Percentiles rank a stretch among this genome's conserved stretches.
phyloP scores from a whole-genome alignment of 2,888 invertebrate genomes.

The Caenorhabditis japonica region DNA sequence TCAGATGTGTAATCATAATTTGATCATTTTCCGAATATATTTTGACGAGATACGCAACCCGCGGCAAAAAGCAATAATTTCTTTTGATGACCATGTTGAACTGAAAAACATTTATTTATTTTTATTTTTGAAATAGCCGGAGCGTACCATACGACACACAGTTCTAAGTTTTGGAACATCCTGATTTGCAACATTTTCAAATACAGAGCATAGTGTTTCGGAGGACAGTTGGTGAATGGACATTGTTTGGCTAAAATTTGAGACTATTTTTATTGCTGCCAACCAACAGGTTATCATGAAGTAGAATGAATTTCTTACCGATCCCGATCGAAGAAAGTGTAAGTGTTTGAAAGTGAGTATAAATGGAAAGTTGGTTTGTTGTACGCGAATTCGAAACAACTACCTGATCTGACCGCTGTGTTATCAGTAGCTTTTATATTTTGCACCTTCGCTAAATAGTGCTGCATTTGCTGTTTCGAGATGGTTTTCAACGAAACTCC shows the following conservation, averaged over 20 bases:
- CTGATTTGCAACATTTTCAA: slow-evolving; percentile 23
- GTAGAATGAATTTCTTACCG: too few relatives aligned
- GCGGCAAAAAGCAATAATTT: slow-evolving; percentile 42
- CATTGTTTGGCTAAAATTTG: slow-evolving; percentile 30
- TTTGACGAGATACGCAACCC: slow-evolving; percentile 43
- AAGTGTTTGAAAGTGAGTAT: background rate
- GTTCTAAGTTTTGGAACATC: slow-evolving; percentile 40
- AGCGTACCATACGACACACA: slow-evolving; percentile 37
- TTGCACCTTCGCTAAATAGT: slow-evolving; percentile 48
- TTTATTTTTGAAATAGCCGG: too few relatives aligned
- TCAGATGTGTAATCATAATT: slow-evolving; percentile 34
- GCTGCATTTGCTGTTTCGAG: slow-evolving; percentile 41
- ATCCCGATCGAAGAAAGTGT: too few relatives aligned
- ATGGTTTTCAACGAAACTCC: slow-evolving; percentile 44
- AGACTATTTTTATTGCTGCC: slow-evolving; percentile 10
- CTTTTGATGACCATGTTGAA: slow-evolving; percentile 45
- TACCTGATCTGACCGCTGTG: slow-evolving; percentile 43
- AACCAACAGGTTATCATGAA: background rate
- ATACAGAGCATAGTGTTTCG: slow-evolving; percentile 38
- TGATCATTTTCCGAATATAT: slow-evolving; percentile 25
- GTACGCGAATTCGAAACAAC: slow-evolving; percentile 41
- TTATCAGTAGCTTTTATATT: slow-evolving; percentile 54
- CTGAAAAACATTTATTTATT: too few relatives aligned
- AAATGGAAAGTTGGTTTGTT: slow-evolving; percentile 27
- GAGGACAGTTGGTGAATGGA: slow-evolving; percentile 37